These are phyloP conservation scores for Tangara arthus DNA, from an alignment of 2,797 vertebrate genomes.

Conservation along the genomic window DNA sequence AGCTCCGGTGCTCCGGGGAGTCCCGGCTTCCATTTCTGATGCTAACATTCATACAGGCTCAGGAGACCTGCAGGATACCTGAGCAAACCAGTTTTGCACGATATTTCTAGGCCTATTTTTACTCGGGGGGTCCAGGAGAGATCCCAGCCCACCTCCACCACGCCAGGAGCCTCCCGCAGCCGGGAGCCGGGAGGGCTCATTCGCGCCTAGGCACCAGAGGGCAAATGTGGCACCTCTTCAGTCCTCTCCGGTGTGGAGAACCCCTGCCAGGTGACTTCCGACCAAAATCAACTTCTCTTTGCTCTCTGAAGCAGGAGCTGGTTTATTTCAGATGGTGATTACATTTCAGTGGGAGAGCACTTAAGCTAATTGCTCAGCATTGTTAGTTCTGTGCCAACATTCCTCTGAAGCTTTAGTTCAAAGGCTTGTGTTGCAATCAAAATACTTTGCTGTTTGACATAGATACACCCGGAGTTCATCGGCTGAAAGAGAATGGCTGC, in stretches of 20 bases:
- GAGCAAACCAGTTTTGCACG: not conserved
- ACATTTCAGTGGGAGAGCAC: slow-evolving; percentile 35
- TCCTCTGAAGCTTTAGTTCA: slow-evolving; percentile 56
- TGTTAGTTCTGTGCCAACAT: slow-evolving; percentile 48
- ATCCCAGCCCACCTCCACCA: not conserved
- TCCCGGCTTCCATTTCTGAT: not conserved
- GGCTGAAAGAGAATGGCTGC: not conserved
- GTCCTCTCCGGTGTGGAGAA: not conserved
- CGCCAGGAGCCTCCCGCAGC: not conserved
- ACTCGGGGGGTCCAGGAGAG: not conserved
- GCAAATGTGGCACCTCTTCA: not conserved
- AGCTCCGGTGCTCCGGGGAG: not conserved
- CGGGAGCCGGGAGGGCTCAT: fast-evolving
- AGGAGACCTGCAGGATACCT: not conserved
- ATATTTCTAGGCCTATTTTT: not conserved
- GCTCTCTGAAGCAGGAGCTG: not conserved
- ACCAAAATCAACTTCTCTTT: not conserved
- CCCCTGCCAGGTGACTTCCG: not conserved
- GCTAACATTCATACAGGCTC: not conserved
- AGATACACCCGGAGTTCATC: not conserved
- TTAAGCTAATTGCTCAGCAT: slow-evolving; percentile 47
- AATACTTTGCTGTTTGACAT: slow-evolving; percentile 32
- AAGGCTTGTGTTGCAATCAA: slow-evolving; percentile 50
- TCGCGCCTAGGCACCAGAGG: not conserved
- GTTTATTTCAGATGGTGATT: not conserved